Base-by-base conservation (phyloP, 2,888 invertebrate genomes). In the Phaonia tiefii region DNA sequence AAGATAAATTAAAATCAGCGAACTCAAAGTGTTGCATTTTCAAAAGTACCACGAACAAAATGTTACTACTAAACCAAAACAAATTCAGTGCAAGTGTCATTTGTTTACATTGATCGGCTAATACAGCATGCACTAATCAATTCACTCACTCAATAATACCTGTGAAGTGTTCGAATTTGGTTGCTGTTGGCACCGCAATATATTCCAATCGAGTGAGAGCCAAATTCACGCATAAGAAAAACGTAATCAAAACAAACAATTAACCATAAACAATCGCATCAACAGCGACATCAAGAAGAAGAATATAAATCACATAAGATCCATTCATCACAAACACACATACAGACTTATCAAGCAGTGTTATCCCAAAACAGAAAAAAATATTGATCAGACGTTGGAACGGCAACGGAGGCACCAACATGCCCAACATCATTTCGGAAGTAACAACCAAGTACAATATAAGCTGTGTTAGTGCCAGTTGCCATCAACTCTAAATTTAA, bases 181-280 rank as follows among this genome's bases (percentile, higher is more conserved):
- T 66, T 82, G 82, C 73, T 37, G 49, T 46, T 75, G 75, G 67
- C 73, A 75, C 31, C 31, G 8, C 31, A 31, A 3, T 31, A 31
- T 15, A 60, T 51, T 20, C 15, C 49, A 76, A 51, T 70, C 44
- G 67, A 63, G 79, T 79, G 79, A 67, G 54, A 66, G 39, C 25
- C 31, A 79, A 46, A 69, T 67, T 75, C 63, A 39, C 63, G 17
- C 22, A 75, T 60, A 75, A 81, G 78, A 81, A 81, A 81, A 72
- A 69, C 78, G 75, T 75, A 81, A 81, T 75, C 81, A 81, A 81
- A 81, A 81, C 81, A 81, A 81, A 81, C 75, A 56, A 81, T 75
- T 63, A 81, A 72, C 60, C 42, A 75, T 63, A 42, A 75, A 65
- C 63, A 67, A 26, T 58, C 70, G 54, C 63, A 69, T 44, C 69